Conservation (phyloP, 1,140 invertebrate species). For the Aphelinus atriplicis region DNA sequence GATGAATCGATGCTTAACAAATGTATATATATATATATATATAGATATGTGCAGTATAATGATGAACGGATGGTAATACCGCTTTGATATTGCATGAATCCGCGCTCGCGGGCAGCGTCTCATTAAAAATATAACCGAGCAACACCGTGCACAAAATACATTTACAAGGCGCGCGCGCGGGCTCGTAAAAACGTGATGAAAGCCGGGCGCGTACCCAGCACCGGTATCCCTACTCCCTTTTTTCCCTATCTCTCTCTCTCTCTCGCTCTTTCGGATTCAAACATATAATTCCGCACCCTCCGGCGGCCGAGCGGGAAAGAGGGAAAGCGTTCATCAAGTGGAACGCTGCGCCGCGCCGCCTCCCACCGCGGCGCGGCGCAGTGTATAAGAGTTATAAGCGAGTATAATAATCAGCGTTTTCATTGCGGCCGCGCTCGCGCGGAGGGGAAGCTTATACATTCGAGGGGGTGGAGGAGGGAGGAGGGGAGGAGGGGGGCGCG, state of each 20-base stretch:
- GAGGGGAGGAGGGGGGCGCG: neutral
- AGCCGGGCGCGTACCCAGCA: no score
- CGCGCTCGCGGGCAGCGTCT: no score
- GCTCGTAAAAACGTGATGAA: no score
- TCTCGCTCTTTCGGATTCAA: neutral
- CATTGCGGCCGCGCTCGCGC: neutral
- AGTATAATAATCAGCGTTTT: slow-evolving; percentile 9
- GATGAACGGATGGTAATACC: no score
- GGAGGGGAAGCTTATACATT: neutral
- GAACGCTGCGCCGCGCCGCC: neutral
- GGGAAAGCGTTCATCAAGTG: slow-evolving; percentile 18
- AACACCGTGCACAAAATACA: no score
- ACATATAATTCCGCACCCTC: slow-evolving; percentile 1
- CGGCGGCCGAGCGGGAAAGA: neutral
- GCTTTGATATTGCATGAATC: no score
- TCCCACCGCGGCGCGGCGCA: neutral
- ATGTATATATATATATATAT: no score
- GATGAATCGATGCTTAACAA: no score
- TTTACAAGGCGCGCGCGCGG: no score
- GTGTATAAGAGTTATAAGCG: neutral
- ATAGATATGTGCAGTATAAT: no score
- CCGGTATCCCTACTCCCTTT: neutral
- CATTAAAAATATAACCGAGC: no score
- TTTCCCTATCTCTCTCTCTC: no score
- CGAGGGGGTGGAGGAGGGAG: neutral